These are phyloP conservation scores for Belonocnema kinseyi DNA, from an alignment of 1,140 invertebrate genomes.

Conservation along the genomic window DNA sequence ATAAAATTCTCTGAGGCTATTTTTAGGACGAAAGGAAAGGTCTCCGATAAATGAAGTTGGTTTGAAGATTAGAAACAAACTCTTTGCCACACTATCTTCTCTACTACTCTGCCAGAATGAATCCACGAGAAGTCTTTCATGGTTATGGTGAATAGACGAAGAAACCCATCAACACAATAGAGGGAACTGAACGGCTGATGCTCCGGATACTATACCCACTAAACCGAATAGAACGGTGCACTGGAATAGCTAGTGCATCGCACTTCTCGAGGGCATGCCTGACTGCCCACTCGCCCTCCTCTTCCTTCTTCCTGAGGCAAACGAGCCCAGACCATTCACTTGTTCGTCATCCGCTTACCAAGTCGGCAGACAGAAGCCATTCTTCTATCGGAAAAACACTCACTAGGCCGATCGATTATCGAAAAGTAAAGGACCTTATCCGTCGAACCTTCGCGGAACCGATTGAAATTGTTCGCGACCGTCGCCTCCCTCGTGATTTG, in stretches of 20 bases:
- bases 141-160: slow-evolving; percentile 8
- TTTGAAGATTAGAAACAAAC: too few relatives aligned
- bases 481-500: background rate
- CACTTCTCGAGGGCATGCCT: slow-evolving; percentile 30
- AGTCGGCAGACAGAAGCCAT: slow-evolving; percentile 35
- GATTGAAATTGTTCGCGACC: background rate
- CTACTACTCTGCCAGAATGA: too few relatives aligned
- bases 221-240: background rate
- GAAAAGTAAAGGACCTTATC: background rate
- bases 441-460: background rate
- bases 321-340: slow-evolving; percentile 56
- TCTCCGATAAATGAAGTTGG: too few relatives aligned
- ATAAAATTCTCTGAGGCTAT: too few relatives aligned
- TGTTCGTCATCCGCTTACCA: slow-evolving; percentile 58
- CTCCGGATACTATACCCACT: background rate
- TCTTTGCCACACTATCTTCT: too few relatives aligned
- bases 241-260: slow-evolving; percentile 21
- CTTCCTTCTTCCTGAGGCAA: slow-evolving; percentile 8
- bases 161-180: background rate
- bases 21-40: too few relatives aligned
- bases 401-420: background rate
- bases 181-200: slow-evolving; percentile 10
- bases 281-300: slow-evolving; percentile 10
- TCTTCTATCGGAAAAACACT: background rate
- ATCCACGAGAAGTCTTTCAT: background rate